Base-by-base conservation (phyloP, 2,797 vertebrate genomes). In the Cryptoprocta ferox region DNA sequence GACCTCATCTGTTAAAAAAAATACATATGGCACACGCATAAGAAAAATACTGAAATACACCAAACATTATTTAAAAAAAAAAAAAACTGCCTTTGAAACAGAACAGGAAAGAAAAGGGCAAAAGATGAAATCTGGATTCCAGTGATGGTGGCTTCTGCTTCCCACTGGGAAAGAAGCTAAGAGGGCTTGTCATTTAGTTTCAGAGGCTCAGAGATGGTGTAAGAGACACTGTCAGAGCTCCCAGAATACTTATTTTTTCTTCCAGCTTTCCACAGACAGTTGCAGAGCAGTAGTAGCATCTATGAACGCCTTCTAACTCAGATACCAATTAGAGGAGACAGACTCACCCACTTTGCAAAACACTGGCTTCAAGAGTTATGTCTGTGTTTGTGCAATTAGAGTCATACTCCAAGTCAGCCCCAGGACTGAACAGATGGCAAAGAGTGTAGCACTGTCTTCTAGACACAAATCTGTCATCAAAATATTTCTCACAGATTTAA, bases 51-150 rank as follows among this genome's bases (percentile, higher is more conserved):
- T 87, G 16, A 53, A 76, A 50, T 6, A 48, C 2, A 90, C 3
- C 13, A 65, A n/a, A 53, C 28, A 35, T 48, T 82, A 61, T 81
- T 96, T 82, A 59, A 91, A 92, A 70, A 30, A 91, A 89, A 93
- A 24, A 89, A 93, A 24, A 81, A 56, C 2, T 82, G 68, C 28
- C n/a, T 95, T 78, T 88, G 75, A 86, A 61, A 84, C 65, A 63
- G 0, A 86, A 73, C 2, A 81, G 19, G 12, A 30, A 45, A 63
- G 70, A 90, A 53, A 5, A 48, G 32, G 42, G 26, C 28, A 65
- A 95, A 90, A 56, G 50, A 61, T 30, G 42, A 89, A 63, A 68
- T 21, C 19, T 63, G 35, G 21, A 76, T 32, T 61, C 53, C 59
- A 66, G 13, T 56, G 32, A 59, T 6, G 4, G 30, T 59, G 24